Conservation (phyloP, 2,113 vertebrate species). For the Gnathonemus echidnorhynchus region DNA sequence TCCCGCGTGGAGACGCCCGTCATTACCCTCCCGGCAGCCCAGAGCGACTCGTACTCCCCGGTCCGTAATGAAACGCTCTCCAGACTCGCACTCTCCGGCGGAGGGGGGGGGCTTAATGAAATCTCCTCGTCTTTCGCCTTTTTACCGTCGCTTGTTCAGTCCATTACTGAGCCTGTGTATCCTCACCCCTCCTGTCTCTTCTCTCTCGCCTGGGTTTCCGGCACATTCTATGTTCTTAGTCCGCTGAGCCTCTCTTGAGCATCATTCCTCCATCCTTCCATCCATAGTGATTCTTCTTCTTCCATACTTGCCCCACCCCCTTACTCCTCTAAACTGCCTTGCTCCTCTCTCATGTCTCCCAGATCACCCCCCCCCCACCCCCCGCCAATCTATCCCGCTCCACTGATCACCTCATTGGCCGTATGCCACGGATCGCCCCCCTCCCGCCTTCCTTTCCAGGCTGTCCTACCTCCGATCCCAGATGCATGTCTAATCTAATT, state of each 20-base stretch:
- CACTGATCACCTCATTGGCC: not conserved
- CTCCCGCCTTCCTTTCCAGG: not conserved
- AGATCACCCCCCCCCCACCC: not conserved
- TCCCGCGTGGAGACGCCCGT: not conserved
- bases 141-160: not conserved
- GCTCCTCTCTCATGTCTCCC: not conserved
- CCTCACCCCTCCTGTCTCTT: not conserved
- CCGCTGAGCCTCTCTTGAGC: not conserved
- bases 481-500: constrained; percentile 9
- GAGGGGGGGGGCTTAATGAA: not conserved
- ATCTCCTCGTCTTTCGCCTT: not conserved
- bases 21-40: not conserved
- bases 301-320: too few species aligned
- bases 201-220: not conserved
- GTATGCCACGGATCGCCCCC: not conserved
- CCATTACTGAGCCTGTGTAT: not conserved
- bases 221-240: not conserved
- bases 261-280: not conserved
- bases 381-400: not conserved
- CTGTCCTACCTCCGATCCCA: not conserved
- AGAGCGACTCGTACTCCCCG: not conserved
- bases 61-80: not conserved
- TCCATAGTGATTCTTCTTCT: not conserved
- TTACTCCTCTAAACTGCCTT: not conserved
- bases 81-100: not conserved